These are phyloP conservation scores for Peromyscus melanophrys DNA, from an alignment of 2,797 vertebrate genomes.

Conservation along the genomic window DNA sequence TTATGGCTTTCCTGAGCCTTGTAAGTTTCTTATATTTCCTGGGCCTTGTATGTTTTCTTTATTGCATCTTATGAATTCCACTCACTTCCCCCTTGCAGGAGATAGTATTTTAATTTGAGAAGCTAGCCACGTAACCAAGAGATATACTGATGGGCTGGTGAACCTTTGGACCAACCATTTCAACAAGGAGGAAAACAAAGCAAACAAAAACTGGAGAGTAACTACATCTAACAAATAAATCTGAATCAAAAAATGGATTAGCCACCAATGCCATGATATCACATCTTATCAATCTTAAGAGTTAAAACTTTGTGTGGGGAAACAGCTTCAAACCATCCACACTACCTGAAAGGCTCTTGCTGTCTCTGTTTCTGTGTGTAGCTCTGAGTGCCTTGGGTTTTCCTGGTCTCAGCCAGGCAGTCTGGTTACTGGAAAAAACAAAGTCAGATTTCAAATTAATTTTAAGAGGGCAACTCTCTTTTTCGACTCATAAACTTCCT, in stretches of 20 bases:
- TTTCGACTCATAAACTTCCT: not conserved
- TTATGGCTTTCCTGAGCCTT: not conserved
- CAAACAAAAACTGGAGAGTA: not conserved
- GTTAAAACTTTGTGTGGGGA: conserved; percentile 5
- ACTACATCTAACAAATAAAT: not conserved
- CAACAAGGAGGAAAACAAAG: not conserved
- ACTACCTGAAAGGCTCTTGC: not conserved
- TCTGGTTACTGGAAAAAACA: not conserved
- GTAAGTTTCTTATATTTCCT: not conserved
- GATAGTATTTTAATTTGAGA: not conserved
- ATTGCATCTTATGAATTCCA: not conserved
- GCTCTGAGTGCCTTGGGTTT: not conserved
- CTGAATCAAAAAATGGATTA: not conserved
- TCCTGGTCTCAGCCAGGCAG: not conserved
- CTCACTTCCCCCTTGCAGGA: not conserved
- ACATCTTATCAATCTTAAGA: not conserved
- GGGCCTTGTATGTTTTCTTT: not conserved
- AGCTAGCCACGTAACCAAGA: not conserved
- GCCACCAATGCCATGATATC: not conserved
- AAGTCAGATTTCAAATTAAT: conserved; percentile 59
- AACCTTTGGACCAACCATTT: not conserved
- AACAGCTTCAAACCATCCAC: not conserved
- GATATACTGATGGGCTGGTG: not conserved
- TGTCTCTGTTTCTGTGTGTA: not conserved
- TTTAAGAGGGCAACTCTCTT: not conserved